Conservation (phyloP, 2,888 invertebrate genomes). For the Bombylius major region DNA sequence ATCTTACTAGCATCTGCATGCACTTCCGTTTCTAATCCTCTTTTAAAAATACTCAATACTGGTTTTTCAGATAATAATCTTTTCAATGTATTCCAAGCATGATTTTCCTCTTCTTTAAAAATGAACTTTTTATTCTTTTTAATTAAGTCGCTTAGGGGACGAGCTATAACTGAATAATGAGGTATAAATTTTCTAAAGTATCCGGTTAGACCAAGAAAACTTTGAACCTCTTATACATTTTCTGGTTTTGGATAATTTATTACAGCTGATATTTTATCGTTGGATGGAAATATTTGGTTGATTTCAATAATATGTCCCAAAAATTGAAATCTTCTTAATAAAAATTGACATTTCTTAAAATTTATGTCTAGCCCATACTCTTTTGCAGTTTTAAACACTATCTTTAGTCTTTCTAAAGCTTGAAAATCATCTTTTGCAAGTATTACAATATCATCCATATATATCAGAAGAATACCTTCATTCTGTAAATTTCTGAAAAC, state of each 20-base stretch:
- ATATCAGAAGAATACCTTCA: conserved; percentile 10
- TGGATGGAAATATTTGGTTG: background rate
- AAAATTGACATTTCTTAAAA: conserved; percentile 17
- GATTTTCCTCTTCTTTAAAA: conserved; percentile 20
- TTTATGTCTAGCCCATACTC: conserved; percentile 12
- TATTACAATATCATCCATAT: conserved; percentile 19
- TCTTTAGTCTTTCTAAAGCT: conserved; percentile 4
- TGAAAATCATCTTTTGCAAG: conserved; percentile 1
- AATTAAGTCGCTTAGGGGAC: background rate
- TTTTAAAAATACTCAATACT: conserved; percentile 20
- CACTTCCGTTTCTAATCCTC: conserved; percentile 17
- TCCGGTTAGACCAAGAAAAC: conserved; percentile 13
- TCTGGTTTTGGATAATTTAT: conserved; percentile 3
- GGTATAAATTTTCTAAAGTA: conserved; percentile 1
- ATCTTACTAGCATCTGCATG: conserved; percentile 20
- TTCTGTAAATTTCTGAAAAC: conserved; percentile 9
- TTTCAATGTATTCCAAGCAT: conserved; percentile 6
- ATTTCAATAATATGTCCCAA: conserved; percentile 6
- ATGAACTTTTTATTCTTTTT: background rate
- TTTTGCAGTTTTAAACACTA: conserved; percentile 2
- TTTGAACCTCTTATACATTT: background rate
- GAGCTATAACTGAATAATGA: conserved; percentile 1
- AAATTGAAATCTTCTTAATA: conserved; percentile 9
- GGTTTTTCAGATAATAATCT: conserved; percentile 9
- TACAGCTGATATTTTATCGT: conserved; percentile 2